Base-by-base conservation (phyloP, 2,797 vertebrate genomes). In the Phoebastria nigripes region DNA sequence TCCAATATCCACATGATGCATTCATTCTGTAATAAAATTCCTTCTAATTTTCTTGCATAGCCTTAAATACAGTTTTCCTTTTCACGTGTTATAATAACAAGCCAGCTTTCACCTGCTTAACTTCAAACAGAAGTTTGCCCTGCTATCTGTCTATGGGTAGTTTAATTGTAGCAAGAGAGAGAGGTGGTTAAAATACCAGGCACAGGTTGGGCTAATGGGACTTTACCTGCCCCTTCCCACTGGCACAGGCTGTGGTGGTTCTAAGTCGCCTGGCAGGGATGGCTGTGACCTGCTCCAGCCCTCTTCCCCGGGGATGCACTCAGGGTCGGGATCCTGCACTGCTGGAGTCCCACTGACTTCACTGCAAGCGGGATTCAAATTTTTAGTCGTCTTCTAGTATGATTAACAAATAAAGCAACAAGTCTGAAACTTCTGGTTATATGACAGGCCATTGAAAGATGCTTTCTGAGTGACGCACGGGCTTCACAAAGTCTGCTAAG, bases 131-230 rank as follows among this genome's bases (percentile, higher is more conserved):
- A 29, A 47, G 25, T 56, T 62, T 91, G 4, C 9, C 16, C 25
- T 44, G 18, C 21, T 52, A 8, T 14, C 26, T 26, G 3, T 31
- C 59, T 59, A 0, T 18, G 54, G 33, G 7, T 47, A 39, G 47
- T 29, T 91, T 70, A 55, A 20, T 1, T 46, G 16, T 25, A 56
- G 59, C n/a, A 26, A 5, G 65, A 71, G 39, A 16, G 44, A 35
- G 49, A 58, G 15, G 21, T n/a, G 24, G 33, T 42, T 76, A 35
- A 82, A 63, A 12, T 33, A 4, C 19, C 21, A 6, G 22, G 35
- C 21, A 10, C 6, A 15, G 19, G 11, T 1, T 72, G 67, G 20
- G 17, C 29, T 47, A 0, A 26, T 0, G 2, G 29, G 39, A 6
- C 6, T 22, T 18, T 2, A 7, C 12, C 21, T 76, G 44, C 21